Conservation (phyloP, 2,113 vertebrate genomes). For the Cnemophilus loriae region DNA sequence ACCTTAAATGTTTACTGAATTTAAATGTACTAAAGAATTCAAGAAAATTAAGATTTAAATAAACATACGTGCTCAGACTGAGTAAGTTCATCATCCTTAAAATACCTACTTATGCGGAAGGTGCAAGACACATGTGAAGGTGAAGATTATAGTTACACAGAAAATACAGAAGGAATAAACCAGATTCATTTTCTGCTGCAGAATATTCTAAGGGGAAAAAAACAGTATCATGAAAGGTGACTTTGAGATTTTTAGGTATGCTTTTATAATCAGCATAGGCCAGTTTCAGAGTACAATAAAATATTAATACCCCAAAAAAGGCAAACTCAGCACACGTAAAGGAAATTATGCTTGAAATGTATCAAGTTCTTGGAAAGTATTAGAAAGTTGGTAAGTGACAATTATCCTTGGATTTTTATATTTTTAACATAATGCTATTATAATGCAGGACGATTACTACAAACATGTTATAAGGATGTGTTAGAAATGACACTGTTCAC, state of each 20-base stretch:
- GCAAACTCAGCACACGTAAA: background rate
- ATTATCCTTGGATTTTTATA: background rate
- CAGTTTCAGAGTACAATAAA: background rate
- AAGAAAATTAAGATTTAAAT: background rate
- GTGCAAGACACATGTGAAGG: background rate
- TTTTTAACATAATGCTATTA: background rate
- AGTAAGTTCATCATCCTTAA: background rate
- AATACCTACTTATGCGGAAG: background rate
- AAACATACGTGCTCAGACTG: background rate
- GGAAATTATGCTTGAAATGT: background rate
- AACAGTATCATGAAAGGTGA: background rate
- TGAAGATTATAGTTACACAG: background rate
- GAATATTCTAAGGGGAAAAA: background rate
- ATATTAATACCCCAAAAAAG: background rate
- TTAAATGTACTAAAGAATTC: background rate
- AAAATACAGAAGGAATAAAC: background rate
- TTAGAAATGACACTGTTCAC: background rate
- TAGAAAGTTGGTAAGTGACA: background rate
- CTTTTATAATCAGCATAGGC: background rate
- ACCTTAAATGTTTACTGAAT: background rate
- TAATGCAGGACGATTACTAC: background rate
- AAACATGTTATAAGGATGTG: background rate
- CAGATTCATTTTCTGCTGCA: background rate
- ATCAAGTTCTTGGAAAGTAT: background rate
- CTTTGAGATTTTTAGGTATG: background rate